Conservation (phyloP, 2,113 vertebrate genomes). For the Hippocampus comes region DNA sequence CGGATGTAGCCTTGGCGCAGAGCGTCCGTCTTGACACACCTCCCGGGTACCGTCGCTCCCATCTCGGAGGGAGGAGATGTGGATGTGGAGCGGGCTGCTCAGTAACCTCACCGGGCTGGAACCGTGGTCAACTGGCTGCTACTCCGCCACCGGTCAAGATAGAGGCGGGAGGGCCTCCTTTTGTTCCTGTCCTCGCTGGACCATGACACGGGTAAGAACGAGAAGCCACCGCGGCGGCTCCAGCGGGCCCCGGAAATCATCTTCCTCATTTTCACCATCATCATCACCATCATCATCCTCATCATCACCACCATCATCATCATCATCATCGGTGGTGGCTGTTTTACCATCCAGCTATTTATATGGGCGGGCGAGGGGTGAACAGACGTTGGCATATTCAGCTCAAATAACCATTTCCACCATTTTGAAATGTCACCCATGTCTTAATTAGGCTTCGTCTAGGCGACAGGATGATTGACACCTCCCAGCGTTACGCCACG, state of each 20-base stretch:
- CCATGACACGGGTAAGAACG: constrained; percentile 68
- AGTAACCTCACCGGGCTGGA: constrained; percentile 54
- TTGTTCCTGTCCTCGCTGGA: constrained; percentile 33
- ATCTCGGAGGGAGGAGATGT: constrained; percentile 61
- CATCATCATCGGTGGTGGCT: constrained; percentile 5
- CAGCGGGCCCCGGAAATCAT: constrained; percentile 8
- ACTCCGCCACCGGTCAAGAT: constrained; percentile 53
- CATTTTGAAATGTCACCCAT: constrained; percentile 7
- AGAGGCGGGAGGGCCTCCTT: constrained; percentile 46
- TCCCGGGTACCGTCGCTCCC: constrained; percentile 52
- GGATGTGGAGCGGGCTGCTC: constrained; percentile 47
- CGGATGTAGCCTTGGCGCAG: constrained; percentile 19
- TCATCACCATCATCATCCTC: neutral
- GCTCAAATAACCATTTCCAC: constrained; percentile 29
- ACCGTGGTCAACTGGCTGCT: constrained; percentile 61
- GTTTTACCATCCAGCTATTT: constrained; percentile 69
- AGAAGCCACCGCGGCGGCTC: constrained; percentile 19
- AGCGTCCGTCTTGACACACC: constrained; percentile 21
- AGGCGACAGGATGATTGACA: constrained; percentile 57
- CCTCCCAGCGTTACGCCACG: constrained; percentile 57
- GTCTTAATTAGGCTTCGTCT: constrained; percentile 54
- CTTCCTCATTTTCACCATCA: neutral
- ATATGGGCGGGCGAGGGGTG: constrained; percentile 30
- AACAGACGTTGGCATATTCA: constrained; percentile 37
- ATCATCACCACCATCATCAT: neutral